These are phyloP conservation scores for Tuta absoluta DNA, from an alignment of 2,888 invertebrate species.

Conservation along the genomic window DNA sequence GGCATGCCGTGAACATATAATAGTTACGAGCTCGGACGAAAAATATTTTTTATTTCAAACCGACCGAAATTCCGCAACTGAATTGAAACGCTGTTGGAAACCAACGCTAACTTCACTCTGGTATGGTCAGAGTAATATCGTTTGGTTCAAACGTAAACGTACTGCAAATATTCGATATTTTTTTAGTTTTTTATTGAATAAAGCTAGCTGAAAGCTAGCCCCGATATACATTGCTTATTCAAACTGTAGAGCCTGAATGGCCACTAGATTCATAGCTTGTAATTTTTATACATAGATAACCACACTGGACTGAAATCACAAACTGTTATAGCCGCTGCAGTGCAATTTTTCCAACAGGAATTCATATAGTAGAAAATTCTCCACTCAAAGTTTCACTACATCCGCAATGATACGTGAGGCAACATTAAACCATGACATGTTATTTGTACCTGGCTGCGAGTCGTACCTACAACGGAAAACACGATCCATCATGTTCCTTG, in stretches of 20 bases:
- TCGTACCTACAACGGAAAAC: background rate
- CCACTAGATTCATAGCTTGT: background rate
- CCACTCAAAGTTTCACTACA: constrained; percentile 21
- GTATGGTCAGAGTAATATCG: background rate
- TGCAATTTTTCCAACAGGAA: background rate
- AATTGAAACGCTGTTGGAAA: too few species aligned
- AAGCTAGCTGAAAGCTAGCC: background rate
- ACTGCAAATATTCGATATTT: background rate
- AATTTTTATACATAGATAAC: background rate
- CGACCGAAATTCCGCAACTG: too few species aligned
- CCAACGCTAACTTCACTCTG: background rate
- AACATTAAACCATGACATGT: constrained; percentile 16
- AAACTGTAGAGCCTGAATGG: constrained; percentile 4
- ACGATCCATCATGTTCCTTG: constrained; percentile 11
- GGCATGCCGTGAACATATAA: too few species aligned
- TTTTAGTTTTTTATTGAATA: background rate
- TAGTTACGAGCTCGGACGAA: too few species aligned
- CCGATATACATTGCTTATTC: background rate
- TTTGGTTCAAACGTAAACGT: background rate
- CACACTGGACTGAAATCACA: background rate
- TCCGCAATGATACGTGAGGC: constrained; percentile 17
- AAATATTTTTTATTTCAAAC: too few species aligned
- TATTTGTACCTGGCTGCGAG: constrained; percentile 11
- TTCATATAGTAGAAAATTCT: constrained; percentile 11
- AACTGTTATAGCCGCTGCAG: background rate